Conservation (phyloP, 2,797 vertebrate species). For the Thalassophryne amazonica region DNA sequence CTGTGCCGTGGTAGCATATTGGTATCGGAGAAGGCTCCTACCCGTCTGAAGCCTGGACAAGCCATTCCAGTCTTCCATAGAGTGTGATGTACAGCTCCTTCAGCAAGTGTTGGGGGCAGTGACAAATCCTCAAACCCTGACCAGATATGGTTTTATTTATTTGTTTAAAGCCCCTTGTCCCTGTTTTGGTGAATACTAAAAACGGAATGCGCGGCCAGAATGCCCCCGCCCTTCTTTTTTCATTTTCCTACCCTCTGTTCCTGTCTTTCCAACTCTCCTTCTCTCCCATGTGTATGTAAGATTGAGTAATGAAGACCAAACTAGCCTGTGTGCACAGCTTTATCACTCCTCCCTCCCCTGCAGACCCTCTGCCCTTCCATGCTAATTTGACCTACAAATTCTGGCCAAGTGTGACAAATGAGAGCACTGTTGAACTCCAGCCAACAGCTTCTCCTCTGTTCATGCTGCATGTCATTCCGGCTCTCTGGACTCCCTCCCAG, state of each 20-base stretch:
- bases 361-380: conserved; percentile 43
- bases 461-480: conserved; percentile 9
- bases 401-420: conserved; percentile 74
- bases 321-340: conserved; percentile 43
- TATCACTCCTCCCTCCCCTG: conserved; percentile 30
- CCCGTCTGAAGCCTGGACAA: conserved; percentile 47
- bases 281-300: conserved; percentile 36
- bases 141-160: conserved; percentile 56
- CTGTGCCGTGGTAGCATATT: conserved; percentile 4
- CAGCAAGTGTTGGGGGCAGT: conserved; percentile 32
- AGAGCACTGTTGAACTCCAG: conserved; percentile 65
- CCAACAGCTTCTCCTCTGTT: conserved; percentile 59
- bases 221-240: not conserved
- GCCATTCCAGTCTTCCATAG: conserved; percentile 34
- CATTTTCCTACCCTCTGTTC: not conserved
- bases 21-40: conserved; percentile 30
- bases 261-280: conserved; percentile 12
- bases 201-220: conserved; percentile 9
- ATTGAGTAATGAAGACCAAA: conserved; percentile 46
- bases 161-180: conserved; percentile 37
- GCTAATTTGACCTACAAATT: conserved; percentile 82
- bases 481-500: conserved; percentile 8
- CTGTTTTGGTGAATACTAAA: conserved; percentile 6
- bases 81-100: conserved; percentile 19
- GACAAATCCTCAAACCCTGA: conserved; percentile 15